Evolutionary conservation across 2,113 vertebrate genomes (phyloP).

Genomic region (Casuarius casuarius): DNA sequence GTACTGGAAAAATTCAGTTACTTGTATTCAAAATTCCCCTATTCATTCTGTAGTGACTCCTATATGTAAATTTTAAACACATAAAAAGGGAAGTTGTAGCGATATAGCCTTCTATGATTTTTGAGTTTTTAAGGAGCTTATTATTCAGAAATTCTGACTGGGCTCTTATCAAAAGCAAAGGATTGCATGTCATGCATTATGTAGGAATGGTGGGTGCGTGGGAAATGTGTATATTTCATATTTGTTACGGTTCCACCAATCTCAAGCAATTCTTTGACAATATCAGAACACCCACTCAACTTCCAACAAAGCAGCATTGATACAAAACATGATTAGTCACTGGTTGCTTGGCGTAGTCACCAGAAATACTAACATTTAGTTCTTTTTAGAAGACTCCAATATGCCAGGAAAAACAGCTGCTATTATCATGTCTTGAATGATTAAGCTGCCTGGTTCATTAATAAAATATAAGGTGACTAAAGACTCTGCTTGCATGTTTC

Average conservation of each 20-base stretch:
- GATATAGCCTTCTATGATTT: background rate
- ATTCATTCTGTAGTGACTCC: background rate
- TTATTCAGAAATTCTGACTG: background rate
- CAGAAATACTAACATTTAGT: background rate
- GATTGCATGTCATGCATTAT: background rate
- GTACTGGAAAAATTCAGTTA: background rate
- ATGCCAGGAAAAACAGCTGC: background rate
- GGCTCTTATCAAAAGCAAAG: background rate
- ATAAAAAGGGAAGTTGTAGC: background rate
- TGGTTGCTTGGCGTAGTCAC: background rate
- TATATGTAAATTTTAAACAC: background rate
- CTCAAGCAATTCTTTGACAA: background rate
- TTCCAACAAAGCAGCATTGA: background rate
- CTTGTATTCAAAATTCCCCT: background rate
- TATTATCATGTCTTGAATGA: background rate
- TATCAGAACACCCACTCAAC: background rate
- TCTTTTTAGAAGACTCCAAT: background rate
- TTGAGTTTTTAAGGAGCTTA: background rate
- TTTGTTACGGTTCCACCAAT: background rate
- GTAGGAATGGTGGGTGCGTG: background rate
- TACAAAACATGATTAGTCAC: background rate
- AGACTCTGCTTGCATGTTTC: background rate
- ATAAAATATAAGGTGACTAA: background rate
- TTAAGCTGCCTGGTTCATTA: background rate
- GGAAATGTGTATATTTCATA: background rate